Conservation (phyloP, 2,888 invertebrate species). For the Spicauda simplicius region DNA sequence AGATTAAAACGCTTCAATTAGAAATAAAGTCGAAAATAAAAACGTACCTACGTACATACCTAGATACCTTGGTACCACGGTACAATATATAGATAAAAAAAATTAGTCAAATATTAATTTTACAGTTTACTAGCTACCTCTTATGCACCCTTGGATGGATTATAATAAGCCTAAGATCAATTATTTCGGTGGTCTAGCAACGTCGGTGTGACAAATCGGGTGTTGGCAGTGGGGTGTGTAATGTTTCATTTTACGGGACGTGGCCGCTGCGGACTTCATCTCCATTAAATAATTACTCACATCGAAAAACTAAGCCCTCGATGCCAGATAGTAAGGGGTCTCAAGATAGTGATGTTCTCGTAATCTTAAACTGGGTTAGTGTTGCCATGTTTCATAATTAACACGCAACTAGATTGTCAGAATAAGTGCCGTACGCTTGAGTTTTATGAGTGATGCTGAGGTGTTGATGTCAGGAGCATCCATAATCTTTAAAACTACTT, state of each 20-base stretch:
- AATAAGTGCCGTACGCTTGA: no score
- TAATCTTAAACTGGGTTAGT: no score
- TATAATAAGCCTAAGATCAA: constrained; percentile 1
- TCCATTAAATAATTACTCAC: constrained; percentile 74
- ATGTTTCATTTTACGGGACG: constrained; percentile 73
- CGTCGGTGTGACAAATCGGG: constrained; percentile 53
- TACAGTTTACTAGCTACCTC: no score
- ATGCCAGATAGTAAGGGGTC: constrained; percentile 35
- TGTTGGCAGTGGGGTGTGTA: constrained; percentile 63
- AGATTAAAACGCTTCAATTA: no score
- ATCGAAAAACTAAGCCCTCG: constrained; percentile 46
- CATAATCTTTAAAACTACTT: no score
- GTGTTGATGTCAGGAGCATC: no score
- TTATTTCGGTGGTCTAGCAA: constrained; percentile 39
- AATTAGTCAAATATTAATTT: no score
- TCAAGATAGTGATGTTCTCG: constrained; percentile 34
- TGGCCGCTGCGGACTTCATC: constrained; percentile 66
- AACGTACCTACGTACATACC: no score
- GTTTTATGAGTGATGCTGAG: no score
- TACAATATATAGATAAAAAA: no score
- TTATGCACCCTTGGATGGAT: background rate
- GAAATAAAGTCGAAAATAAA: no score
- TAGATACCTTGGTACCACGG: no score
- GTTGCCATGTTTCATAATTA: background rate
- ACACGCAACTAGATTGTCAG: background rate